Evolutionary conservation across 2,888 invertebrate genomes (phyloP).

Genomic region (Drosophila mettleri): DNA sequence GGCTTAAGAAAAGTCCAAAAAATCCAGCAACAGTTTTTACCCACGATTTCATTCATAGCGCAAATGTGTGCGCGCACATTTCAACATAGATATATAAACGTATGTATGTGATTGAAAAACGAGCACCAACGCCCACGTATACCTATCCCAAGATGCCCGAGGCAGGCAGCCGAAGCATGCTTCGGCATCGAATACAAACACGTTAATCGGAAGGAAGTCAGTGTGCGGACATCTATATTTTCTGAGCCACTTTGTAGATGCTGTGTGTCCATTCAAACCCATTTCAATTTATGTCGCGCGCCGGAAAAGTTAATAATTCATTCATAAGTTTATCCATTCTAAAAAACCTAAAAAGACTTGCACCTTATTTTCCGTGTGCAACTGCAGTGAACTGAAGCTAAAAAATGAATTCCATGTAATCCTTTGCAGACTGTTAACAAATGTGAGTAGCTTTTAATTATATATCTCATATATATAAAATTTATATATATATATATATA

Average conservation of each 20-base stretch:
- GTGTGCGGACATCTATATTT: constrained; percentile 16
- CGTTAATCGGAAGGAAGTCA: constrained; percentile 27
- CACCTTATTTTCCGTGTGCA: constrained; percentile 3
- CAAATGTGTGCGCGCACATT: constrained; percentile 37
- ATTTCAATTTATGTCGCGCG: constrained; percentile 40
- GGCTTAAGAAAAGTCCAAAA: not conserved
- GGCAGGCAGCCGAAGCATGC: not conserved
- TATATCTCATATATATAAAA: not conserved
- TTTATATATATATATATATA: not conserved
- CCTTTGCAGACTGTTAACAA: constrained; percentile 4
- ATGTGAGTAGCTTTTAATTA: constrained; percentile 10
- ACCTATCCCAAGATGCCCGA: constrained; percentile 1
- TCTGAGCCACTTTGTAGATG: constrained; percentile 31
- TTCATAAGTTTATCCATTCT: not conserved
- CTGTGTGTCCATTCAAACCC: constrained; percentile 18
- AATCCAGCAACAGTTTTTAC: constrained; percentile 27
- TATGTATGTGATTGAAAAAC: not conserved
- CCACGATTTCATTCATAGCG: constrained; percentile 50
- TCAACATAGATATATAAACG: not conserved
- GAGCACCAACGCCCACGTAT: constrained; percentile 17
- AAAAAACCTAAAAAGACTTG: not conserved
- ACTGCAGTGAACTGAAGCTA: not conserved
- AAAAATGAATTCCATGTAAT: not conserved
- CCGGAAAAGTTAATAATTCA: constrained; percentile 24
- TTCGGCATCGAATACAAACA: constrained; percentile 7